A percentile compares a stretch with the other conserved stretches of the same genome.
phyloP scores from a whole-genome alignment of 2,797 vertebrate species.

The Myotis findleyi region DNA sequence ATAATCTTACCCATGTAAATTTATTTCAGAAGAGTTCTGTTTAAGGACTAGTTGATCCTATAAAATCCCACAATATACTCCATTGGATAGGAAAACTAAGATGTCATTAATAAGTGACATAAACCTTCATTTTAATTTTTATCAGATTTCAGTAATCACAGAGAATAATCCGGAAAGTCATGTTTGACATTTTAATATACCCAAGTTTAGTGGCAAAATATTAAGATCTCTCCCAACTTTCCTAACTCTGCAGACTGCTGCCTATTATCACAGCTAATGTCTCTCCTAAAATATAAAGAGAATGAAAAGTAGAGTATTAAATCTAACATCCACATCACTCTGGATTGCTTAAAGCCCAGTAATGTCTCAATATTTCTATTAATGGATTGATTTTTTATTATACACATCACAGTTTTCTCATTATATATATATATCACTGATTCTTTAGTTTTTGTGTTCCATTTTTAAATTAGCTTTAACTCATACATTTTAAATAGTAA shows the following conservation, averaged over 20 bases:
- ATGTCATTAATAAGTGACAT: background rate
- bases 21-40: background rate
- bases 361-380: background rate
- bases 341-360: background rate
- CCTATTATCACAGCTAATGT: background rate
- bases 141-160: background rate
- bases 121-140: background rate
- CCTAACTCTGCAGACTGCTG: background rate
- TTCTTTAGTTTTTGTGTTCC: background rate
- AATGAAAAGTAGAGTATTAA: background rate
- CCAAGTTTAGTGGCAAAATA: background rate
- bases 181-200: background rate
- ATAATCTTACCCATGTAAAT: background rate
- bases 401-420: background rate
- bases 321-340: background rate
- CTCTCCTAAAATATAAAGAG: background rate
- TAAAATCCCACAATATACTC: background rate
- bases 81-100: background rate
- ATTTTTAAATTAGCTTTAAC: slow-evolving; percentile 35
- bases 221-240: background rate
- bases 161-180: background rate
- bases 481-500: background rate
- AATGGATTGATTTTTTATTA: background rate
- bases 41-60: background rate
- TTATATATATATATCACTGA: background rate